Evolutionary conservation across 2,888 invertebrate species (phyloP).

Genomic region (Hydrotaea cyrtoneurina): DNA sequence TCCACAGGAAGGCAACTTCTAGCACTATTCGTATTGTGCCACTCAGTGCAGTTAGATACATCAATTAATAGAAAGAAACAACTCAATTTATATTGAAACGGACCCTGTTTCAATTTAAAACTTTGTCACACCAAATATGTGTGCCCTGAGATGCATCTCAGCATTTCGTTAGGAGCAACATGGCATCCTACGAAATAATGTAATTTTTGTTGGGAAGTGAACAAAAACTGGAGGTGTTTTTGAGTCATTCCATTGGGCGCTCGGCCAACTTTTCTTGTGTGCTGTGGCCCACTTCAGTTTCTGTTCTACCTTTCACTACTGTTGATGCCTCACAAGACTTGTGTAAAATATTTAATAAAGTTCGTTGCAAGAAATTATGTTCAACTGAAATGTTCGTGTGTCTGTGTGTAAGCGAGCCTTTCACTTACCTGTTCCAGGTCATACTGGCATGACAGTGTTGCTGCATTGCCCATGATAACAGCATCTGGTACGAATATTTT

Average conservation of each 20-base stretch:
- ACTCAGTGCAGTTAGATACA: no score
- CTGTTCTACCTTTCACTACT: background rate
- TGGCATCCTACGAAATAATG: conserved; percentile 9
- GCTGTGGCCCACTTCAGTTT: background rate
- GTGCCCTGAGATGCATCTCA: no score
- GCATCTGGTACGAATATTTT: conserved; percentile 81
- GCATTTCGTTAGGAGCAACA: background rate
- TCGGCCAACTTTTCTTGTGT: conserved; percentile 46
- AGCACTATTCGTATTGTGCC: no score
- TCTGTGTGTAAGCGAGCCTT: background rate
- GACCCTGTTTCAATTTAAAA: background rate
- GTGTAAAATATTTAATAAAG: conserved; percentile 58
- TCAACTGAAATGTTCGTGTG: conserved; percentile 21
- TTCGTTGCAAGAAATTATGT: conserved; percentile 54
- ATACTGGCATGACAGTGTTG: conserved; percentile 81
- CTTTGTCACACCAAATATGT: no score
- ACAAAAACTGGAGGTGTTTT: conserved; percentile 7
- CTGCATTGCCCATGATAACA: conserved; percentile 81
- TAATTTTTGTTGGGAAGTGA: background rate
- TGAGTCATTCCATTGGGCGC: conserved; percentile 46
- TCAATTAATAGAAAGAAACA: no score
- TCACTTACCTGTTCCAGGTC: conserved; percentile 80
- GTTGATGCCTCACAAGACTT: background rate
- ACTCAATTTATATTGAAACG: no score
- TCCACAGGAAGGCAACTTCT: no score